Evolutionary conservation across 2,888 invertebrate genomes (phyloP).

Genomic region (Zeuzera pyrina): DNA sequence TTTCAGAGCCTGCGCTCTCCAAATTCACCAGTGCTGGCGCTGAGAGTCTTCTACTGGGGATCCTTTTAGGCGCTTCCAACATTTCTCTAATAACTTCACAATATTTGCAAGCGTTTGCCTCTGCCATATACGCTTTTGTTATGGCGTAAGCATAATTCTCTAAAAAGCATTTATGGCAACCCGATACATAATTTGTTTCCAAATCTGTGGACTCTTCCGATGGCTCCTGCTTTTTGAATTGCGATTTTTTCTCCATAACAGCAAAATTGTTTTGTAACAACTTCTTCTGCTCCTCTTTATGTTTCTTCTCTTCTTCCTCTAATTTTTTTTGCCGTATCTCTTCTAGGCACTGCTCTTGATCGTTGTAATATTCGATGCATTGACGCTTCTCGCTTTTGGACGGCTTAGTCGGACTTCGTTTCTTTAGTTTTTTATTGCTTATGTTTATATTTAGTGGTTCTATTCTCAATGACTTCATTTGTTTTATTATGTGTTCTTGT

Average conservation of each 20-base stretch:
- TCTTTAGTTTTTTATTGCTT: slow-evolving; percentile 38
- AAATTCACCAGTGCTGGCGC: slow-evolving; percentile 70
- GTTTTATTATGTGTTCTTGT: slow-evolving; percentile 64
- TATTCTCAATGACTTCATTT: slow-evolving; percentile 62
- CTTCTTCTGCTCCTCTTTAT: slow-evolving; percentile 48
- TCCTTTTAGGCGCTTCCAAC: slow-evolving; percentile 48
- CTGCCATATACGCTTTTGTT: slow-evolving; percentile 58
- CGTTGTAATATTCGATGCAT: slow-evolving; percentile 76
- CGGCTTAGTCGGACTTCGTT: slow-evolving; percentile 55
- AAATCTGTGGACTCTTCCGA: slow-evolving; percentile 62
- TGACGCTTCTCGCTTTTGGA: slow-evolving; percentile 46
- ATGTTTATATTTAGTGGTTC: slow-evolving; percentile 59
- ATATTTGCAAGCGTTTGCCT: slow-evolving; percentile 57
- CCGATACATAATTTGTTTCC: slow-evolving; percentile 46
- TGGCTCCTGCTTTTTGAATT: slow-evolving; percentile 39
- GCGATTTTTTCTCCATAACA: slow-evolving; percentile 50
- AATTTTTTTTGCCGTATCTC: slow-evolving; percentile 53
- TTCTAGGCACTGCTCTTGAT: slow-evolving; percentile 75
- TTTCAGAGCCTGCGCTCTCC: slow-evolving; percentile 55
- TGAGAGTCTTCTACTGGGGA: slow-evolving; percentile 65
- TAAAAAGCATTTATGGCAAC: slow-evolving; percentile 66
- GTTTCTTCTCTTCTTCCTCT: slow-evolving; percentile 48
- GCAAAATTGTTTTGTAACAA: slow-evolving; percentile 37
- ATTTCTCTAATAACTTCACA: slow-evolving; percentile 66
- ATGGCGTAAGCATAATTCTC: slow-evolving; percentile 65